Evolutionary conservation across 2,113 vertebrate genomes (phyloP).

Genomic region (Triplophysa siluroides): DNA sequence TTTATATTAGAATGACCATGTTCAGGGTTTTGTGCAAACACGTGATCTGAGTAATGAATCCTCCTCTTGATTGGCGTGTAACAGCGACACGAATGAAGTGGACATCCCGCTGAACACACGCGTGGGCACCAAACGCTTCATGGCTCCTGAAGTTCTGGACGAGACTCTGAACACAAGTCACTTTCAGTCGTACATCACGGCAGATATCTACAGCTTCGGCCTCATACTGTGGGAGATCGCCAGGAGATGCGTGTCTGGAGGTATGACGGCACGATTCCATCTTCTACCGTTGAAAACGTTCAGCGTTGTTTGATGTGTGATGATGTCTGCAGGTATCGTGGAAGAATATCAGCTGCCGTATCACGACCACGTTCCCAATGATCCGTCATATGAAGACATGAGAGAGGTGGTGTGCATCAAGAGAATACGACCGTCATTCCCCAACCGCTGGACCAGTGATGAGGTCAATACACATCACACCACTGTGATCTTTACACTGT

Average conservation of each 20-base stretch:
- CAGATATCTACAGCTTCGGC: constrained; percentile 98
- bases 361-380: constrained; percentile 88
- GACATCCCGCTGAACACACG: constrained; percentile 95
- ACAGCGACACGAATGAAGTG: constrained; percentile 94
- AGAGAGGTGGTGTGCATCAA: constrained; percentile 93
- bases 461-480: constrained; percentile 76
- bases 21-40: too few relatives aligned
- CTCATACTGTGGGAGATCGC: constrained; percentile 97
- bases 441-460: constrained; percentile 95
- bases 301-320: neutral
- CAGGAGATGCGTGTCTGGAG: constrained; percentile 92
- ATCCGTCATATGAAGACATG: constrained; percentile 97
- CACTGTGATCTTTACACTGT: too few relatives aligned
- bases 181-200: constrained; percentile 98
- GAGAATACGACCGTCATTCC: constrained; percentile 88
- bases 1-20: neutral
- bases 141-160: constrained; percentile 96
- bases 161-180: constrained; percentile 93
- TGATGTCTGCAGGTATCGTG: constrained; percentile 81
- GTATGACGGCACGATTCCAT: constrained; percentile 61
- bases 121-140: constrained; percentile 96
- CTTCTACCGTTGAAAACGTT: too few relatives aligned
- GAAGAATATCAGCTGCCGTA: constrained; percentile 96
- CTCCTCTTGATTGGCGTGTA: neutral
- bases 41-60: too few relatives aligned